Conservation (phyloP, 2,797 vertebrate genomes). For the Ceyx erithaca region DNA sequence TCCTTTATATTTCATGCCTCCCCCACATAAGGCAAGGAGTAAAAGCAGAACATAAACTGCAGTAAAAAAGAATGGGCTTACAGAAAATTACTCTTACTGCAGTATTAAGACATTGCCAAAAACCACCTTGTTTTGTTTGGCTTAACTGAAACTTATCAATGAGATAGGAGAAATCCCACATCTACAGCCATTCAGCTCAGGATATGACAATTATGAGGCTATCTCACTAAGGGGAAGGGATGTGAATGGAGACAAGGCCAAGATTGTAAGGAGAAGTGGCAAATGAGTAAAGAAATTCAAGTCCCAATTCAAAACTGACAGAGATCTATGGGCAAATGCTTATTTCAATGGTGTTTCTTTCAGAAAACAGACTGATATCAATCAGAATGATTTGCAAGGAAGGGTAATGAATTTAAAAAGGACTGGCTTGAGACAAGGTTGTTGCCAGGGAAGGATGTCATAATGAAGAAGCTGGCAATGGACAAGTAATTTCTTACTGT, state of each 20-base stretch:
- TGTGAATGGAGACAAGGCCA: background rate
- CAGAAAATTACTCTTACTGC: background rate
- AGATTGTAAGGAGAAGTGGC: background rate
- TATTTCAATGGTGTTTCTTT: conserved; percentile 21
- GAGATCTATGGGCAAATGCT: background rate
- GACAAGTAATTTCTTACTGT: conserved; percentile 36
- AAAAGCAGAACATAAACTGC: background rate
- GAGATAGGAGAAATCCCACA: background rate
- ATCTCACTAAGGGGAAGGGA: background rate
- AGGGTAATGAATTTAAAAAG: conserved; percentile 31
- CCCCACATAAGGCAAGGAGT: background rate
- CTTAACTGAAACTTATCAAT: background rate
- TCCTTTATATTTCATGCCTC: background rate
- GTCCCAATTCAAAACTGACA: background rate
- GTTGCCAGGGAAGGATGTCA: conserved; percentile 5
- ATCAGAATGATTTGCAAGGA: conserved; percentile 32
- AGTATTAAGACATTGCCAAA: background rate
- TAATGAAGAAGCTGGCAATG: background rate
- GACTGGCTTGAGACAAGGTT: background rate
- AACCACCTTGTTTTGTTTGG: background rate
- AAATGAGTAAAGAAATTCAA: background rate
- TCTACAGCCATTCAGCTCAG: background rate
- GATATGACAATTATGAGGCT: background rate
- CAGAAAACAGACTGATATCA: background rate
- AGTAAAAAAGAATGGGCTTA: background rate